These are phyloP conservation scores for Monochamus saltuarius DNA, from an alignment of 1,140 invertebrate species.

Conservation along the genomic window DNA sequence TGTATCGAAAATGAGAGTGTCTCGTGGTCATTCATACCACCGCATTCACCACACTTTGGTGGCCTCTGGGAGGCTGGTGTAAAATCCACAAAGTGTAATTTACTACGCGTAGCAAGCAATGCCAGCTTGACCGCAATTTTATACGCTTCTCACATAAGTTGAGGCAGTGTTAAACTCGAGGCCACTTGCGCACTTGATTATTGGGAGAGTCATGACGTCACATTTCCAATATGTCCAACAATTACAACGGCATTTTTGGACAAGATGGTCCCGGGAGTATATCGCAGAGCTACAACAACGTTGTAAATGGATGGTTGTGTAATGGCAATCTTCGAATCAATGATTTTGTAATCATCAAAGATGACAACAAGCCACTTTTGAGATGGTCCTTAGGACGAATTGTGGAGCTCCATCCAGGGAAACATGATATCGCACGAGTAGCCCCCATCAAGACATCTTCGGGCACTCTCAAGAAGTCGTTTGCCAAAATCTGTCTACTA, in stretches of 20 bases:
- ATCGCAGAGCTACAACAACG: constrained; percentile 27
- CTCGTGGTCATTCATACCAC: no score
- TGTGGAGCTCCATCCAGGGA: constrained; percentile 32
- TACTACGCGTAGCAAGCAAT: constrained; percentile 35
- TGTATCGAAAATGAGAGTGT: no score
- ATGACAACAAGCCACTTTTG: constrained; percentile 26
- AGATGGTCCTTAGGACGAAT: constrained; percentile 42
- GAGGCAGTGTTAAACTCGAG: constrained; percentile 32
- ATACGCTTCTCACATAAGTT: constrained; percentile 34
- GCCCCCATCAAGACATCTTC: constrained; percentile 35
- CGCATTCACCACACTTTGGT: no score
- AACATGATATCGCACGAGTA: constrained; percentile 35
- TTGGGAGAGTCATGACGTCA: constrained; percentile 22
- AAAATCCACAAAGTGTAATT: constrained; percentile 48
- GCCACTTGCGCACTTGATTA: constrained; percentile 33
- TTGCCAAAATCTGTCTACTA: no score
- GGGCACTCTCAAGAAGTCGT: constrained; percentile 24
- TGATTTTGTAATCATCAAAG: constrained; percentile 1
- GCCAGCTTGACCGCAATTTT: constrained; percentile 27
- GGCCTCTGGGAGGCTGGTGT: no score
- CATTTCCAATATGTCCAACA: constrained; percentile 21
- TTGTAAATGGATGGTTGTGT: neutral
- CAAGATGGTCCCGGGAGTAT: constrained; percentile 39
- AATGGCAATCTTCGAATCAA: neutral
- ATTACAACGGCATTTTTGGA: constrained; percentile 38